A percentile compares a stretch with the other conserved stretches of the same genome.
phyloP scores from a whole-genome alignment of 2,888 invertebrate genomes.

The Amiota minor region DNA sequence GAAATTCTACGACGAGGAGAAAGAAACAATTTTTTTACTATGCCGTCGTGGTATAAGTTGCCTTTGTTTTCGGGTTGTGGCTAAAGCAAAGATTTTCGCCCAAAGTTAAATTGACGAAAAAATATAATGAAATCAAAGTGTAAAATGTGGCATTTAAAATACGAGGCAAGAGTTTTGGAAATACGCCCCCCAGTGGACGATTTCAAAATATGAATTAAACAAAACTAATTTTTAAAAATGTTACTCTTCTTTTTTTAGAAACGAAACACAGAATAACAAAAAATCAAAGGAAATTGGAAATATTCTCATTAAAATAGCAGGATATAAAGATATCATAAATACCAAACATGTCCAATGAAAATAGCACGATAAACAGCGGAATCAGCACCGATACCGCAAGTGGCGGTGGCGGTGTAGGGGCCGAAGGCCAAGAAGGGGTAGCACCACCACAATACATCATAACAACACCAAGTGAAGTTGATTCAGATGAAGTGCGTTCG shows the following conservation, averaged over 20 bases:
- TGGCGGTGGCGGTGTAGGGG: no score
- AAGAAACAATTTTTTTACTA: no score
- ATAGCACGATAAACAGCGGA: constrained; percentile 24
- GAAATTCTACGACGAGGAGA: no score
- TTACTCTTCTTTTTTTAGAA: background rate
- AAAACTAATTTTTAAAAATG: background rate
- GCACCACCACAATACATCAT: constrained; percentile 71
- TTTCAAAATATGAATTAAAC: no score
- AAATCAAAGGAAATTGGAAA: background rate
- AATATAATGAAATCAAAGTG: background rate
- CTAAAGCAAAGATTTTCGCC: no score
- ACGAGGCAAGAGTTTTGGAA: constrained; percentile 24
- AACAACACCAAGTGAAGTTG: constrained; percentile 72
- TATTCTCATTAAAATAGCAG: background rate
- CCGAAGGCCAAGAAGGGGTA: constrained; percentile 25
- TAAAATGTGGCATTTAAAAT: background rate
- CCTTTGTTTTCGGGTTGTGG: no score
- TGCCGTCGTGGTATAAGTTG: no score
- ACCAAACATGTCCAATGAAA: constrained; percentile 18
- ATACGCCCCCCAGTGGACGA: background rate
- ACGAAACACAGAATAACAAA: background rate
- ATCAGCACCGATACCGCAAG: constrained; percentile 32
- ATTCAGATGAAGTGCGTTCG: constrained; percentile 67
- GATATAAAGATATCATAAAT: constrained; percentile 25
- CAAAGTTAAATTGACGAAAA: background rate